Evolutionary conservation across 2,113 vertebrate genomes (phyloP).

Genomic region (Pseudonaja textilis): DNA sequence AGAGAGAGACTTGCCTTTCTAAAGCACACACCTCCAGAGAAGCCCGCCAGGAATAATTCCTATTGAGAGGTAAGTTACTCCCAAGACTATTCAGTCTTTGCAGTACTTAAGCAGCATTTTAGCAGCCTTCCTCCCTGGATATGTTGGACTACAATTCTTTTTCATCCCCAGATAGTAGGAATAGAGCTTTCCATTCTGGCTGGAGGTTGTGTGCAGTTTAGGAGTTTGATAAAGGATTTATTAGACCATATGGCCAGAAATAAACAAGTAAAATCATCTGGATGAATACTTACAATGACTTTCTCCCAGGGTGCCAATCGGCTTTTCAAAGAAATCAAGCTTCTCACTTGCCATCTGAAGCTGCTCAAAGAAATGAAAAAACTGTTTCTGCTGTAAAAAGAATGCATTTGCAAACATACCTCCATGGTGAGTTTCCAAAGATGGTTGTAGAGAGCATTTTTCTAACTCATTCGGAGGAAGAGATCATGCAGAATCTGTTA

Average conservation of each 20-base stretch:
- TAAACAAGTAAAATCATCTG: background rate
- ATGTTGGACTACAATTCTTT: background rate
- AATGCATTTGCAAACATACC: background rate
- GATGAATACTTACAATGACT: background rate
- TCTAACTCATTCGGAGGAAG: background rate
- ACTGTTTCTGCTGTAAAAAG: background rate
- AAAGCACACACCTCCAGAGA: background rate
- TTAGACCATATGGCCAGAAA: background rate
- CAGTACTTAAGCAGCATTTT: background rate
- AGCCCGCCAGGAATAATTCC: background rate
- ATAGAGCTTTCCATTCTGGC: background rate
- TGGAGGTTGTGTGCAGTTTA: background rate
- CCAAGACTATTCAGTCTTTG: background rate
- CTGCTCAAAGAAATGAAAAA: background rate
- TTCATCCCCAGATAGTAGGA: background rate
- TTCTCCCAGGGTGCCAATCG: background rate
- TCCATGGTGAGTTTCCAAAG: background rate
- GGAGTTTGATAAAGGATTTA: background rate
- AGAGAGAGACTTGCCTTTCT: background rate
- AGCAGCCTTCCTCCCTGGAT: background rate
- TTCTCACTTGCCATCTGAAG: background rate
- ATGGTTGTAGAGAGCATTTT: background rate
- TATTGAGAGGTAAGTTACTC: background rate
- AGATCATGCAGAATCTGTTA: background rate
- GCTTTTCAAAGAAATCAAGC: background rate